Evolutionary conservation across 2,888 invertebrate genomes (phyloP).

Genomic region (Paralinhomoeus sp.): DNA sequence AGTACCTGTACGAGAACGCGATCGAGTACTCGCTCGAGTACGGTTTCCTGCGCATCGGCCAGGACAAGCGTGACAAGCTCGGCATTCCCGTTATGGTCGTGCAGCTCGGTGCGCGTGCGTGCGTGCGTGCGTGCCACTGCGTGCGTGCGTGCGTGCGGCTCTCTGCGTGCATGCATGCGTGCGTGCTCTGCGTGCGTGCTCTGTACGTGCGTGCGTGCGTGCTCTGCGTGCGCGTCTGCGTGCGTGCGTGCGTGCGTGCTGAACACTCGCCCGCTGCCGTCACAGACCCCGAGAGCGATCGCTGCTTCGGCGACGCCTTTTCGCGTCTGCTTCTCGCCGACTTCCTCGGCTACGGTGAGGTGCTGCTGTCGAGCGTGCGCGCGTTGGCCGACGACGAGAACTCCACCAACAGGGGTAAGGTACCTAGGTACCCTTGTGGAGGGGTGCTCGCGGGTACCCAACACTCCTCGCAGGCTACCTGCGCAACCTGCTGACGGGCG

Average conservation of each 20-base stretch:
- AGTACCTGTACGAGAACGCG: conserved; percentile 54
- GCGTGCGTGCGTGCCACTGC: too few species aligned
- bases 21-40: conserved; percentile 93
- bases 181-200: too few species aligned
- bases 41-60: conserved; percentile 71
- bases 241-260: too few species aligned
- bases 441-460: too few species aligned
- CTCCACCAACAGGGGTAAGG: conserved; percentile 40
- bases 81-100: conserved; percentile 57
- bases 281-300: conserved; percentile 54
- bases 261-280: neutral
- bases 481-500: conserved; percentile 83
- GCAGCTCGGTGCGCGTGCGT: conserved; percentile 28
- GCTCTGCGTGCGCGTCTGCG: too few species aligned
- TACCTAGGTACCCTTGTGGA: neutral
- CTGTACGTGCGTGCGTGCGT: too few species aligned
- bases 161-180: too few species aligned
- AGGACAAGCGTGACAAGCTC: conserved; percentile 55
- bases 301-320: conserved; percentile 78
- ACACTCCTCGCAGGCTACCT: conserved; percentile 13
- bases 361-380: conserved; percentile 86
- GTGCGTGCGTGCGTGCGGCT: too few species aligned
- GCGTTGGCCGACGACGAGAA: conserved; percentile 80
- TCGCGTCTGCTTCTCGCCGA: conserved; percentile 69
- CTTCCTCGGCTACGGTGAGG: conserved; percentile 85